These are phyloP conservation scores for Austrolebias charrua DNA, from an alignment of 2,797 vertebrate genomes.

Conservation along the genomic window DNA sequence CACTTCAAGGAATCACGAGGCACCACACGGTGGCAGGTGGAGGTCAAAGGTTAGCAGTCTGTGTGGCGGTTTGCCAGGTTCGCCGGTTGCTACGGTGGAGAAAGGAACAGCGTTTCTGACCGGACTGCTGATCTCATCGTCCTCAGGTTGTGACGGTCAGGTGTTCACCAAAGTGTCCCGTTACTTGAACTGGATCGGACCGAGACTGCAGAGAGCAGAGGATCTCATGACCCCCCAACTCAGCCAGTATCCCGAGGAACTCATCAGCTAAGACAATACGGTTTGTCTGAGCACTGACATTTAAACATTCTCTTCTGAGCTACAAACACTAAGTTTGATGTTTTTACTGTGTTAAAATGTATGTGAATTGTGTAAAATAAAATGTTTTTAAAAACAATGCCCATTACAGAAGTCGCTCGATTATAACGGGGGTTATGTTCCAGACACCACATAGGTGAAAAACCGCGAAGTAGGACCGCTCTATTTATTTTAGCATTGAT, in stretches of 20 bases:
- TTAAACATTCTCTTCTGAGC: no score
- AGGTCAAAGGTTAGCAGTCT: background rate
- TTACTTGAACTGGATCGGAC: slow-evolving; percentile 82
- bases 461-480: no score
- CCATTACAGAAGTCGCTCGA: no score
- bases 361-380: no score
- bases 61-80: slow-evolving; percentile 61
- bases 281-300: no score
- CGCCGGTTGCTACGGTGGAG: slow-evolving; percentile 76
- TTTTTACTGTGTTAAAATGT: no score
- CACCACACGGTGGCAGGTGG: rapidly evolving
- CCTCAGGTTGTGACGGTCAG: slow-evolving; percentile 50
- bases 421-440: no score
- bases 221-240: slow-evolving; percentile 27
- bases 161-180: slow-evolving; percentile 88
- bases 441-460: no score
- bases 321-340: no score
- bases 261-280: background rate
- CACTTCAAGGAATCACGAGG: rapidly evolving
- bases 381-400: no score
- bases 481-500: no score
- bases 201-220: slow-evolving; percentile 37
- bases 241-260: slow-evolving; percentile 3
- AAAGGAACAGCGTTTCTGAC: slow-evolving; percentile 85
- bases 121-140: slow-evolving; percentile 76